Percentiles rank a stretch among this genome's conserved stretches.
Evolutionary conservation across 2,888 invertebrate genomes (phyloP).

Genomic region (Malachius bipustulatus): DNA sequence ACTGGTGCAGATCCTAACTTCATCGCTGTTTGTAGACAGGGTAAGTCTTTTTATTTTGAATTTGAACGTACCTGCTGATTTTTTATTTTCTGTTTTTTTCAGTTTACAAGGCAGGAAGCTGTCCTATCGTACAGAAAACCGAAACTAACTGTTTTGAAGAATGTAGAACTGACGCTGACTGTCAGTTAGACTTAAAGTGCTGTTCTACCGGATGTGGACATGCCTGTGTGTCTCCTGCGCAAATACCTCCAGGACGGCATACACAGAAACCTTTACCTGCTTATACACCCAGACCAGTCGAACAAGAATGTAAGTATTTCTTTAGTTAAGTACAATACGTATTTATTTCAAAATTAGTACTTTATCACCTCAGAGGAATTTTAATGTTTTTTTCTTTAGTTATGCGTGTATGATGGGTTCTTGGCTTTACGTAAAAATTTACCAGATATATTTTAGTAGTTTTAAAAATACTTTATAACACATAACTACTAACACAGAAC

Average conservation of each 20-base stretch:
- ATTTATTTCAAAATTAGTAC: too few species aligned
- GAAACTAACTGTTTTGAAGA: constrained; percentile 53
- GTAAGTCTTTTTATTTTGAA: constrained; percentile 36
- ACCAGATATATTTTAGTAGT: too few species aligned
- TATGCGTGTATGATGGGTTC: too few species aligned
- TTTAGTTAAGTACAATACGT: too few species aligned
- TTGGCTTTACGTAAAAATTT: too few species aligned
- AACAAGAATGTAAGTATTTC: constrained; percentile 30
- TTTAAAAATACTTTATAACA: too few species aligned
- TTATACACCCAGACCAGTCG: constrained; percentile 30
- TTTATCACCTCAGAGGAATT: too few species aligned
- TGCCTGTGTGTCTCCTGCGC: constrained; percentile 51
- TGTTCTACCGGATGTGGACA: constrained; percentile 68
- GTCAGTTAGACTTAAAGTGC: constrained; percentile 66
- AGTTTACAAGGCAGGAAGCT: constrained; percentile 60
- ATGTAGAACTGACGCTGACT: constrained; percentile 73
- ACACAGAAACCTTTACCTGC: constrained; percentile 36
- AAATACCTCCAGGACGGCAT: constrained; percentile 28
- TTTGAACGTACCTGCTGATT: neutral
- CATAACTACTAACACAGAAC: too few species aligned
- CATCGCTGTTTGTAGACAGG: constrained; percentile 50
- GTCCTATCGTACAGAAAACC: constrained; percentile 43
- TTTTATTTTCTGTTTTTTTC: constrained; percentile 14
- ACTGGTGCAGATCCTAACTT: constrained; percentile 35
- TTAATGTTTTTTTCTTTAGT: too few species aligned